Evolutionary conservation across 2,888 invertebrate species (phyloP).

Genomic region (Cosmia pyralina): DNA sequence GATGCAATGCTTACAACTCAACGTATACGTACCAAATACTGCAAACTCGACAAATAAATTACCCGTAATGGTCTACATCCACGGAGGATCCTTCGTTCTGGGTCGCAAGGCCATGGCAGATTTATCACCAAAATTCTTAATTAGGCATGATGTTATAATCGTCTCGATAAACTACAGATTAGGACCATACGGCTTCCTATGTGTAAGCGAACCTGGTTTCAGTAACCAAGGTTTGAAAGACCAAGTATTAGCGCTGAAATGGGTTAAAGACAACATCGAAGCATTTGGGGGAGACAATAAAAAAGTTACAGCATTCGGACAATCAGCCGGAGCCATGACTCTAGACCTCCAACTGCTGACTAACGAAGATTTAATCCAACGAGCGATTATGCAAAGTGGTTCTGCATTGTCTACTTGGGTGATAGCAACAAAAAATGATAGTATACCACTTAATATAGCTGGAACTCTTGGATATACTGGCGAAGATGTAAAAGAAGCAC

Average conservation of each 20-base stretch:
- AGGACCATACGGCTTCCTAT: slow-evolving; percentile 57
- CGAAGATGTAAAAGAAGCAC: slow-evolving; percentile 20
- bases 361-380: slow-evolving; percentile 37
- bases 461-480: slow-evolving; percentile 33
- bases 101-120: slow-evolving; percentile 18
- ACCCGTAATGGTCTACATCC: slow-evolving; percentile 56
- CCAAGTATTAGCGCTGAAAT: slow-evolving; percentile 48
- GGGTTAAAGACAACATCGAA: slow-evolving; percentile 53
- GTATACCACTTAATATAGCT: slow-evolving; percentile 38
- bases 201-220: slow-evolving; percentile 44
- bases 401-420: slow-evolving; percentile 49
- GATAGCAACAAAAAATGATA: slow-evolving; percentile 41
- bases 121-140: slow-evolving; percentile 36
- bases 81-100: slow-evolving; percentile 47
- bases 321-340: slow-evolving; percentile 52
- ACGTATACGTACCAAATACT: slow-evolving; percentile 54
- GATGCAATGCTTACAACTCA: slow-evolving; percentile 51
- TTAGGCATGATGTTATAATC: slow-evolving; percentile 45
- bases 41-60: slow-evolving; percentile 27
- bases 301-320: slow-evolving; percentile 45
- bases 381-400: slow-evolving; percentile 56
- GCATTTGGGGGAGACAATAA: slow-evolving; percentile 52
- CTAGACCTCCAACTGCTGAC: slow-evolving; percentile 42
- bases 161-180: slow-evolving; percentile 56
- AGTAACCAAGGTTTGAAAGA: slow-evolving; percentile 59